Evolutionary conservation across 2,888 invertebrate species (phyloP), one percentile per base, ranked within the genome.

Genomic region (Lasioglossum figueresi): DNA sequence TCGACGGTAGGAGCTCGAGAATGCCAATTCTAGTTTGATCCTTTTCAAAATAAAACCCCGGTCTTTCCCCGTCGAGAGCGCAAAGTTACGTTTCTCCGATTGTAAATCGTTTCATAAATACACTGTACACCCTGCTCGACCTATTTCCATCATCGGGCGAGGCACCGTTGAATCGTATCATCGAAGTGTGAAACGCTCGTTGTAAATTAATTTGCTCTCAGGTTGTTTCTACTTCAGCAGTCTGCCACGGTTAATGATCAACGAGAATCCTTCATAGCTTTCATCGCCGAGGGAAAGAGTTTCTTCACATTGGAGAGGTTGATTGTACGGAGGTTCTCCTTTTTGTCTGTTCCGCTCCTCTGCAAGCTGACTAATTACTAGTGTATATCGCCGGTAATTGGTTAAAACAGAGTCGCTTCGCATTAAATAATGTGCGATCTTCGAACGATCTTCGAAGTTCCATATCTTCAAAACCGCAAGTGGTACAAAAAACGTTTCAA

Each of bases 111-210:
- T 43, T 70, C n/a, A 14, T 12, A 40, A 70, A 31, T 31, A 63
- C 16, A 63, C 2, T 16, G 6, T 40, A 14, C 12, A n/a, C 5
- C n/a, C n/a, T n/a, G 40, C 12, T 40, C 37, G 70, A 70, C 70
- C 40, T n/a, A 70, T 40, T 70, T 70, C 12, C 70, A 14, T 70
- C 70, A 14, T 43, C 40, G 40, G n/a, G 1, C 40, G n/a, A 37
- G 34, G 2, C 68, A 16, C 31, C 59, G 14, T 31, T 31, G 40
- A 70, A 70, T 70, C 40, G 40, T 70, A 40, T 70, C 40, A 76
- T 76, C 27, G 72, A 72, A 72, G 72, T 72, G 72, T 45, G 43
- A 72, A 45, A 72, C n/a, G 37, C 45, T 72, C 43, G 72, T 72
- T 72, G 43, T 40, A 72, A 72, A 72, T 72, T 72, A 72, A 72